These are phyloP conservation scores for Tiliqua scincoides DNA, from an alignment of 2,113 vertebrate species.

Conservation along the genomic window DNA sequence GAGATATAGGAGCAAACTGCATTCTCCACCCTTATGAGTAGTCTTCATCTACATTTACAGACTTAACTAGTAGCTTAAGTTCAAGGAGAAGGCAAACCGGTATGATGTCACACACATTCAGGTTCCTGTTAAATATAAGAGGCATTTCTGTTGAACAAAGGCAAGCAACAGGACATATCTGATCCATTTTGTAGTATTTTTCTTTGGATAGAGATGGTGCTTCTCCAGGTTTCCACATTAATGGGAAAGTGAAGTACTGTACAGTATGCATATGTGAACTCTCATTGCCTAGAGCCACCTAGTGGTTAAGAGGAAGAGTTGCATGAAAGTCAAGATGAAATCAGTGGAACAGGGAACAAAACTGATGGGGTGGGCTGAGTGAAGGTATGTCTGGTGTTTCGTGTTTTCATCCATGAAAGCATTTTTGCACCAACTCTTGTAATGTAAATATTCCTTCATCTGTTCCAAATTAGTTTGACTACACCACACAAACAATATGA, in stretches of 20 bases:
- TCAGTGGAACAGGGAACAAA: background rate
- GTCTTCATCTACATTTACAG: background rate
- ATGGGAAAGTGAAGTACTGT: background rate
- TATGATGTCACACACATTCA: background rate
- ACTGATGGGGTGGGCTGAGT: background rate
- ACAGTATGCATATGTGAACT: background rate
- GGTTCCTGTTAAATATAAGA: background rate
- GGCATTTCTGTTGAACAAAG: background rate
- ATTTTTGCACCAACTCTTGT: background rate
- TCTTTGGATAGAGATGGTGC: background rate
- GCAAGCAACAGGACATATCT: background rate
- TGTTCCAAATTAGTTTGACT: background rate
- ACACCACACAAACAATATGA: background rate
- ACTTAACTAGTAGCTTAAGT: background rate
- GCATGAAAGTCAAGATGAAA: background rate
- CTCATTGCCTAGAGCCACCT: conserved; percentile 16
- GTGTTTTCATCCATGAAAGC: background rate
- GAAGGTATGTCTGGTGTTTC: background rate
- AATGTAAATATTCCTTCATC: no score
- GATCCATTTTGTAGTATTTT: background rate
- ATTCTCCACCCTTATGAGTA: background rate
- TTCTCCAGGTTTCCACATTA: background rate
- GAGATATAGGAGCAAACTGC: background rate
- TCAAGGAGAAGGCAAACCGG: background rate
- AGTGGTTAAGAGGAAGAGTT: background rate